Evolutionary conservation across 2,888 invertebrate genomes (phyloP).

Genomic region (Caradrina clavipalpis): DNA sequence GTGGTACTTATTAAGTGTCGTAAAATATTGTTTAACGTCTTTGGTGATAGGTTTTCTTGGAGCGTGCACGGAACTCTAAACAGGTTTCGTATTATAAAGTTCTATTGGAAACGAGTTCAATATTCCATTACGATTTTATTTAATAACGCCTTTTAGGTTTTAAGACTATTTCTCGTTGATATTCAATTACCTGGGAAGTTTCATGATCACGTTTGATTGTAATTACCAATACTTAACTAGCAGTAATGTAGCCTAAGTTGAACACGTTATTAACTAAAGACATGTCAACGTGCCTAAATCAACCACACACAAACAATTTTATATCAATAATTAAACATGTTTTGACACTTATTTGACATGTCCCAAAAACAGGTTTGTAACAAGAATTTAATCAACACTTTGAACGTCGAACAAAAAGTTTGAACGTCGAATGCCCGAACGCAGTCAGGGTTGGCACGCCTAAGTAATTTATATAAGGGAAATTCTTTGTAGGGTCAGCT

Average conservation of each 20-base stretch:
- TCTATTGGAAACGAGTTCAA: conserved; percentile 36
- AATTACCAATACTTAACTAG: neutral
- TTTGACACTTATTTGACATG: conserved; percentile 69
- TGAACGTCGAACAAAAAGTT: conserved; percentile 65
- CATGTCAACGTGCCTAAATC: conserved; percentile 18
- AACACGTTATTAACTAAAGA: conserved; percentile 10
- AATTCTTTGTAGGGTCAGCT: conserved; percentile 75
- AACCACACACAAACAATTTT: conserved; percentile 38
- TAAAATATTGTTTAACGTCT: conserved; percentile 40
- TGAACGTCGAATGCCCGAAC: conserved; percentile 41
- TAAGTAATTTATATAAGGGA: conserved; percentile 79
- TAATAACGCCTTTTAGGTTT: conserved; percentile 37
- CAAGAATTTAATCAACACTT: conserved; percentile 78
- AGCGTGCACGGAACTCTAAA: conserved; percentile 28
- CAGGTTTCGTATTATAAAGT: conserved; percentile 21
- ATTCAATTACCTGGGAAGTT: neutral
- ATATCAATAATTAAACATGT: conserved; percentile 65
- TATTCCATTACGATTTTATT: conserved; percentile 45
- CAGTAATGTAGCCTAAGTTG: neutral
- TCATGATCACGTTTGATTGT: neutral
- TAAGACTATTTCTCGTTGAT: neutral
- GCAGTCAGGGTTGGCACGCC: conserved; percentile 66
- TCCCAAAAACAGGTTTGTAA: conserved; percentile 67
- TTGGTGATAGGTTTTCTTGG: conserved; percentile 28
- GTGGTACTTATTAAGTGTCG: conserved; percentile 25